These are phyloP conservation scores for Phymanthus crucifer DNA, from an alignment of 92 coral and sea anemone species.

Conservation along the genomic window DNA sequence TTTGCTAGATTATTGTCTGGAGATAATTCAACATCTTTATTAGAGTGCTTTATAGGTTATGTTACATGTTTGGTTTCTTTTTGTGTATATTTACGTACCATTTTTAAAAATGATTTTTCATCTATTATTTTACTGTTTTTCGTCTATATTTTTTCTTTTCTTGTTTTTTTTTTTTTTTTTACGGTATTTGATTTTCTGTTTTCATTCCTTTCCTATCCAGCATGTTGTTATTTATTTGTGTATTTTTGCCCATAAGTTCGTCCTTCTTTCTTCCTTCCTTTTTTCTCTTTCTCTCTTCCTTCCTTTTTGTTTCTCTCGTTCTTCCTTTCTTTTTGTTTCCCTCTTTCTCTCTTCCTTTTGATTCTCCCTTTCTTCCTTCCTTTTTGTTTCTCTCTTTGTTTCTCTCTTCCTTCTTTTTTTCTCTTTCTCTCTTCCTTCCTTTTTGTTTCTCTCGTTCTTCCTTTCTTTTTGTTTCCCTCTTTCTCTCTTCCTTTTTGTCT, in stretches of 20 bases:
- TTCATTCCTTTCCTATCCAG: not conserved
- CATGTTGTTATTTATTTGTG: no score
- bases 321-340: not conserved
- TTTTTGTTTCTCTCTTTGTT: not conserved
- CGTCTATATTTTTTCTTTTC: no score
- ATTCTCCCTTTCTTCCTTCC: not conserved
- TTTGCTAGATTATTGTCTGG: not conserved
- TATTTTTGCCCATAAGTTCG: no score
- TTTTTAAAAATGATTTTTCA: no score
- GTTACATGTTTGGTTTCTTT: not conserved
- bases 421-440: no score
- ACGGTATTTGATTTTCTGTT: no score
- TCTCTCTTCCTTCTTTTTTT: not conserved
- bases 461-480: not conserved
- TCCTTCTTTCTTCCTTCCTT: not conserved
- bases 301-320: not conserved
- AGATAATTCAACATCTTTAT: not conserved
- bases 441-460: not conserved
- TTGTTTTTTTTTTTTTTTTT: no score
- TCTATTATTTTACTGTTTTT: no score
- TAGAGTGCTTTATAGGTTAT: not conserved
- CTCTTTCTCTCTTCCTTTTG: not conserved
- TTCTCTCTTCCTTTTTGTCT: not conserved
- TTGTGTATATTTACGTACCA: no score
- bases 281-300: not conserved